Evolutionary conservation across 1,140 invertebrate genomes (phyloP).

Genomic region (Polypedilum pembai): DNA sequence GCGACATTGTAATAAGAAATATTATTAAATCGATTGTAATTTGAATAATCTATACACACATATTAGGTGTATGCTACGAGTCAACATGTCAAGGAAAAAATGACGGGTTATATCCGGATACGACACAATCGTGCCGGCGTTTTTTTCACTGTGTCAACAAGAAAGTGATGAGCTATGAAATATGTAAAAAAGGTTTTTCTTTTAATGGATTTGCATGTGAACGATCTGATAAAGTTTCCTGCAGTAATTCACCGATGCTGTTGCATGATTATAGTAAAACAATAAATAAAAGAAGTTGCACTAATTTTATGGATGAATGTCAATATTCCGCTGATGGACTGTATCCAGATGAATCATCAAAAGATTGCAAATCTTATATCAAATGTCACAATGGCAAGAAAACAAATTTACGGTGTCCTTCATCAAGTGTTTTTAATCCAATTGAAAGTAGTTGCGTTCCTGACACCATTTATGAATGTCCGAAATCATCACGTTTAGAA

Average conservation of each 20-base stretch:
- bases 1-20: constrained; percentile 3
- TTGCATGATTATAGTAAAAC: constrained; percentile 16
- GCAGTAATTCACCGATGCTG: constrained; percentile 29
- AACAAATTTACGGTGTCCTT: constrained; percentile 35
- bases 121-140: constrained; percentile 38
- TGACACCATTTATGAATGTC: constrained; percentile 32
- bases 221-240: constrained; percentile 35
- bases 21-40: background rate
- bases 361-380: constrained; percentile 38
- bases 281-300: constrained; percentile 15
- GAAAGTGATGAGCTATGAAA: constrained; percentile 34
- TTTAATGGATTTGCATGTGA: constrained; percentile 34
- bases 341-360: constrained; percentile 31
- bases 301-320: constrained; percentile 31
- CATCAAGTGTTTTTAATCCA: constrained; percentile 39
- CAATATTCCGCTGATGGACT: constrained; percentile 33
- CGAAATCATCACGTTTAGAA: constrained; percentile 37
- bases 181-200: constrained; percentile 32
- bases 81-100: constrained; percentile 40
- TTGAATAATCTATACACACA: background rate
- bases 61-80: constrained; percentile 40
- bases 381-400: constrained; percentile 34
- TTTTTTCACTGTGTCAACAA: constrained; percentile 40
- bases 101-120: constrained; percentile 40
- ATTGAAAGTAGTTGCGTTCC: constrained; percentile 38